Evolutionary conservation across 2,113 vertebrate species (phyloP), one percentile per base, ranked within the genome.

Genomic region (Malaclemys terrapin): DNA sequence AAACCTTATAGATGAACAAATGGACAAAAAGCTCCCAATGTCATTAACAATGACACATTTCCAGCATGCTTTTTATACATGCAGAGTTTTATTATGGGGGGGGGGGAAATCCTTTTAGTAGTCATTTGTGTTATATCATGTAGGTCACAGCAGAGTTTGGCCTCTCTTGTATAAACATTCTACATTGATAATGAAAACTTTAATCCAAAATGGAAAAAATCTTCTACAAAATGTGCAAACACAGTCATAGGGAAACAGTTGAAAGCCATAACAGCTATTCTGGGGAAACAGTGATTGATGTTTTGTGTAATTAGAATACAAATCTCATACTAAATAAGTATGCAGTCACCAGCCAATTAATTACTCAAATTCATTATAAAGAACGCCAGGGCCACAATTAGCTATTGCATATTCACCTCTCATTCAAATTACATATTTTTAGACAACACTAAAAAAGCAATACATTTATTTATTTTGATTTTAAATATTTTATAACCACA

Each of bases 221-320:
- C 17, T 10, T 85, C 13, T 84, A 84, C 16, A 89, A 62, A 72
- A 89, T 47, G 22, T 79, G 25, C 22, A 87, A 84, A 72, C 4
- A 84, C 62, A 93, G 91, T 93, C 88, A 94, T 9, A 92, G 54
- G 89, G 96, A 97, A 96, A 87, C 65, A 96, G 85, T 57, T 84
- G 57, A 86, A 89, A 88, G 72, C 53, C 50, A 80, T 91, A 97
- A 95, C 84, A 92, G 54, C 91, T 97, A 85, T 91, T 93, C 94
- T 59, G 80, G 95, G 65, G 82, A 97, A 95, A 50, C 50, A 94
- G 92, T 96, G 96, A 97, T 96, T 97, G 96, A 97, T 96, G 87
- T 75, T 96, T 95, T 88, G 81, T 94, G 78, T 93, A 94, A 95
- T 94, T 93, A 91, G 85, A 97, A 97, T 95, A 95, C 94, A 96